Base-by-base conservation (phyloP, 30 jellyfish, hydroid and myxozoan species). In the Pseudorhiza aurosa region DNA sequence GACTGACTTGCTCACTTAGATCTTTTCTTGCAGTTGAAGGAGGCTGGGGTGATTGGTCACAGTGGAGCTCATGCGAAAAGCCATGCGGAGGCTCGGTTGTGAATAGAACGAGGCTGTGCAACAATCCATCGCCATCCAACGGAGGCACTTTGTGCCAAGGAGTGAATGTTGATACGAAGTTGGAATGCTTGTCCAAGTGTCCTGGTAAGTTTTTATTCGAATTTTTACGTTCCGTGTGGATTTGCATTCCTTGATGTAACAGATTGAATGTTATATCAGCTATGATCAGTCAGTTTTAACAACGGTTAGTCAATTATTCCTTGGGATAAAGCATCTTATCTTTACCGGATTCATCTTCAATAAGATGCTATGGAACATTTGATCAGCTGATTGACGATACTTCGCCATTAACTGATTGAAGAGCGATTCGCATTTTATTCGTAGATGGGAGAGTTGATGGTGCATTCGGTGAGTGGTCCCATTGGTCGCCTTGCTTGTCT, bases 71-170 rank as follows among this genome's bases (percentile, higher is more conserved):
- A 33, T 93, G 99, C 65, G 88, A 45, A 17, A 65, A 58, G 50
- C 99, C 99, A 25, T 93, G 99, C 50, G 99, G 99, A 28, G 99
- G 99, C 72, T 93, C 99, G 11, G 80, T 71, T 39, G 99, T 93
- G 31, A 86, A 93, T 84, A 51, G 99, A 69, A 93, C 96, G 18
- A 51, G 99, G 42, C 7, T 53, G 30, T 93, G 99, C 87, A 83
- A 81, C 71, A 73, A 85, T 47, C 99, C 99, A 2, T n/a, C 95
- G 0, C 99, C 99, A 29, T 31, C 57, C 43, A 76, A 75, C 21
- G 96, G 96, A 18, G 99, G 99, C 32, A 63, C 87, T 31, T 63
- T 21, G 9, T 93, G 99, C 73, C 27, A 55, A 26, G 99, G 97
- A 29, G 45, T 65, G 17, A 46, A 37, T 24, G 58, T 65, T 22